Evolutionary conservation across 2,888 invertebrate genomes (phyloP), one percentile per base, ranked within the genome.

Genomic region (Acanthosepion pharaonis): DNA sequence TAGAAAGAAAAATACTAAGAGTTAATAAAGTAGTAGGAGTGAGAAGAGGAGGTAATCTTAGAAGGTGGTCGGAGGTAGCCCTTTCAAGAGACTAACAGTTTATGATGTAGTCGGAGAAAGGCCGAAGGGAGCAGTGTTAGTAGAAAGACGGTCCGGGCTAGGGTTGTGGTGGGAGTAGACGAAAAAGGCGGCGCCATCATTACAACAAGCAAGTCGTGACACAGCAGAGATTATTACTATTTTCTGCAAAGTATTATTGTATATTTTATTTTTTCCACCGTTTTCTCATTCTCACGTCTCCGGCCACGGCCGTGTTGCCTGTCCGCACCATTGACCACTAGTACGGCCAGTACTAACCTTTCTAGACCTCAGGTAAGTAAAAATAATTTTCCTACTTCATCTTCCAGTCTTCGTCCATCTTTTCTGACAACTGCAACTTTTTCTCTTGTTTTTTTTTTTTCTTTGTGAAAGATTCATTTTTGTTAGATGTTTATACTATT

Each of bases 191-290:
- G 78, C 78, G n/a, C 78, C 78, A 78, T 18, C 78, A 78, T 78
- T 78, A 78, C n/a, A n/a, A n/a, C n/a, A 78, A 78, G 78, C 78
- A 78, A 78, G 78, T 78, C 78, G 78, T 78, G 78, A 78, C 78
- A 78, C 78, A 78, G 78, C 78, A 78, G 78, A 78, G 78, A 78
- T 78, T 78, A n/a, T 78, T 78, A 78, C 78, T 78, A 78, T 78
- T 78, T 78, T 78, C 78, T 78, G 78, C 78, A n/a, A 78, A 78
- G n/a, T 78, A 78, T 78, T n/a, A 6, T n/a, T 6, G 9, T 20
- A 33, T 33, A 33, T 33, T 33, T 33, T n/a, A n/a, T 78, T 78
- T 78, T 78, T 15, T n/a, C n/a, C 78, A 78, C 11, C n/a, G n/a
- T 78, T n/a, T 15, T 78, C n/a, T 78, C 78, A 78, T 15, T n/a